phyloP scores from a whole-genome alignment of 2,797 vertebrate genomes.

The Ptychobarbus kaznakovi region DNA sequence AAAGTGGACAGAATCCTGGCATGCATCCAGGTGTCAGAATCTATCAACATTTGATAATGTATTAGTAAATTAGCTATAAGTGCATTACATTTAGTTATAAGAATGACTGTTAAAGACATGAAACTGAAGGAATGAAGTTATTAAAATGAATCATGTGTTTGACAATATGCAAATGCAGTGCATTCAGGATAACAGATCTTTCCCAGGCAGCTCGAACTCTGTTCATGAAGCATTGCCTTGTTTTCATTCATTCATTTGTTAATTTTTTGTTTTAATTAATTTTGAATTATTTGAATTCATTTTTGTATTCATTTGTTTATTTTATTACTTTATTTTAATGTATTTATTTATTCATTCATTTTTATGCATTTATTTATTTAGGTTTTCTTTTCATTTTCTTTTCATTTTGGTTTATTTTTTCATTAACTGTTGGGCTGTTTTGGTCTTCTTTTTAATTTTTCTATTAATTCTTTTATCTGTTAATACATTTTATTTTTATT shows the following conservation, averaged over 20 bases:
- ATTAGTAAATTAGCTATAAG: neutral
- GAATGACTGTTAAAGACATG: neutral
- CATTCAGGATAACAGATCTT: neutral
- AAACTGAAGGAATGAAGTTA: neutral
- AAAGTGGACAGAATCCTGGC: conserved; percentile 21
- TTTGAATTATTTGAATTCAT: neutral
- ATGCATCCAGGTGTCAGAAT: neutral
- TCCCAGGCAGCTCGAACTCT: neutral
- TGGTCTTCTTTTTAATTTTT: neutral
- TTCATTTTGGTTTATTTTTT: too few species aligned
- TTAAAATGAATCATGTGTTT: neutral
- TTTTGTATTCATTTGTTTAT: neutral
- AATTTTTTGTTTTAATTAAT: neutral
- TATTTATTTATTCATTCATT: neutral
- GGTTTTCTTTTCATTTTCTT: neutral
- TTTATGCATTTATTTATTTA: neutral
- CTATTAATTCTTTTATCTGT: neutral
- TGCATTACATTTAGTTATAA: neutral
- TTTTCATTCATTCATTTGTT: neutral
- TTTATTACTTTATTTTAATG: neutral
- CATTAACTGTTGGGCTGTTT: too few species aligned
- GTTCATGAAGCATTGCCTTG: neutral
- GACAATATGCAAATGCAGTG: neutral
- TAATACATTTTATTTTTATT: neutral
- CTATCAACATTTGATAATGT: neutral